Base-by-base conservation (phyloP, 2,113 vertebrate species). In the Procapra przewalskii region DNA sequence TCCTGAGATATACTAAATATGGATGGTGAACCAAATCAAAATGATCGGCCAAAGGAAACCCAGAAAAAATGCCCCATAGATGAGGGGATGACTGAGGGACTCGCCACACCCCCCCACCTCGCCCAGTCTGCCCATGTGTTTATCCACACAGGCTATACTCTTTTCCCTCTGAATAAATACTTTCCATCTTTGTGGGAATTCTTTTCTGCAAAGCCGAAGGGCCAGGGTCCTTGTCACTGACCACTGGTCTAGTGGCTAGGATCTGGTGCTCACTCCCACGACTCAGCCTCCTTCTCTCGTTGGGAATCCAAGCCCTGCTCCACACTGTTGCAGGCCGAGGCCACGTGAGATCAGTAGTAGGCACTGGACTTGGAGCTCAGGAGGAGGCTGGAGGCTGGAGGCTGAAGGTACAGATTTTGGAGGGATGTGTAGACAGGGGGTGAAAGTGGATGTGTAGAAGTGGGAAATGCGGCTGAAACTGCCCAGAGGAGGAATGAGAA, bases 21-120 rank as follows among this genome's bases (percentile, higher is more conserved):
- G 21, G 12, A 77, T 43, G 36, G 23, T 14, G 23, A 77, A 43
- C 71, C 71, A 77, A 43, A 77, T 4, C 71, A 77, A 43, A 77
- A 4, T 43, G 40, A 43, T 27, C 43, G 36, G 40, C 23, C 71
- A 77, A 77, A 77, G 71, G 71, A 36, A 71, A 21, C n/a, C n/a
- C n/a, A 23, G 67, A 15, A 43, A 40, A 43, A 77, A 77, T 77
- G 71, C 40, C 40, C 36, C 23, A 43, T 43, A 43, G 1, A 77
- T 14, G 21, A 77, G 71, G 36, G 23, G 21, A 40, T 43, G 23
- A 77, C 71, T 77, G 12, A 77, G 71, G 40, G 71, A 77, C 23
- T 27, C 1, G 1, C 12, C 23, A 59, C 23, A 11, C 3, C 3
- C 23, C 23, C 10, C 25, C 57, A 12, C 57, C 57, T 4, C 1